Evolutionary conservation across 1,140 invertebrate genomes (phyloP), one percentile per base, ranked within the genome.

Genomic region (Drosophila virilis): DNA sequence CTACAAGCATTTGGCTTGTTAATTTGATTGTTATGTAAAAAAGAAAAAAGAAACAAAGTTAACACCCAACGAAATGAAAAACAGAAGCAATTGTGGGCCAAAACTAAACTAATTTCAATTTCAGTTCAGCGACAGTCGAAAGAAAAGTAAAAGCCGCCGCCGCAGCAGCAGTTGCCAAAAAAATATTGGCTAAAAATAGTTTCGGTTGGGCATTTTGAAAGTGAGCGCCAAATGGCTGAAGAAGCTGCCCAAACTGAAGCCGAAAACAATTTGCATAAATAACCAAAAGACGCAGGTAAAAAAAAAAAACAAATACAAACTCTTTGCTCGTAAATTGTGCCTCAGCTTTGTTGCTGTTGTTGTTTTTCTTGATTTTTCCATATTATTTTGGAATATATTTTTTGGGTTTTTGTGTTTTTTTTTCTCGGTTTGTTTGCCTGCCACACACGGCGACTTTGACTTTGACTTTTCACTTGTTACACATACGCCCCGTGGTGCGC

Each of bases 401-500:
- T 17, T 17, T 17, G 17, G 17, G 17, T 17, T 17, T 17, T 17
- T 17, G 1, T 17, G 1, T 17, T 17, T 1, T 17, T 17, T 17
- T 17, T 17, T 0, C 28, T 37, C 1, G 48, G 8, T 7, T 50
- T 40, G 50, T 28, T 54, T 48, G 65, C 42, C 17, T 35, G 69
- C 55, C 83, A 82, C 78, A 81, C 79, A 52, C 32, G 59, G 38
- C 65, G 48, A 71, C 67, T 61, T 70, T 80, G 68, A 55, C 75
- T 62, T 78, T 55, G 65, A 51, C 83, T 71, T 86, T 88, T 89
- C 77, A 88, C 83, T 88, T 89, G 84, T 83, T 88, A 88, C 83
- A 78, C 84, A 88, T 88, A 89, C 83, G 83, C 76, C 83, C 83
- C 69, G 70, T 88, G 62, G 84, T 55, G 83, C 83, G 80, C 62